Evolutionary conservation across 2,888 invertebrate genomes (phyloP).

Genomic region (Willowsia nigromaculata): DNA sequence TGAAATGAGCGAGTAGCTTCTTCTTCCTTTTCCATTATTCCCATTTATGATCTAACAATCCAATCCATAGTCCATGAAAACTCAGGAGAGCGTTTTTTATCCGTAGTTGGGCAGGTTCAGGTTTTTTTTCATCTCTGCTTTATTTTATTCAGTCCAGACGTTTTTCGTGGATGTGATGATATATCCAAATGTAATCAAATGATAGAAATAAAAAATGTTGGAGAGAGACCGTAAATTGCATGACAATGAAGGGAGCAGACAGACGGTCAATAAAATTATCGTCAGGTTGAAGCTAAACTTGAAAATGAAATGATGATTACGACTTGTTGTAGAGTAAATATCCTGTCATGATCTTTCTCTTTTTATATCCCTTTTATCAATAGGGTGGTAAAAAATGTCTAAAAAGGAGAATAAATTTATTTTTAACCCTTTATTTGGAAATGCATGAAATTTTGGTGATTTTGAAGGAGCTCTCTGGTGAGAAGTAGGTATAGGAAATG

Average conservation of each 20-base stretch:
- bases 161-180: background rate
- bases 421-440: background rate
- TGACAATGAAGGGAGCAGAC: constrained; percentile 4
- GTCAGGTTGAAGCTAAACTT: constrained; percentile 19
- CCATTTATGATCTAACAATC: background rate
- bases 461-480: background rate
- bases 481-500: background rate
- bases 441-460: background rate
- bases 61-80: too few species aligned
- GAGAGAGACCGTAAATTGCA: constrained; percentile 1
- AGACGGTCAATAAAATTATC: constrained; percentile 30
- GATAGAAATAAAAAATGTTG: background rate
- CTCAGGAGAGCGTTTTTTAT: constrained; percentile 32
- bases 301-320: background rate
- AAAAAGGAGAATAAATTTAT: background rate
- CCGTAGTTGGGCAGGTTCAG: constrained; percentile 66
- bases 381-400: background rate
- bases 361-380: background rate
- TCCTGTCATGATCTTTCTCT: background rate
- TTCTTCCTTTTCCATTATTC: background rate
- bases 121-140: constrained; percentile 13
- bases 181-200: background rate
- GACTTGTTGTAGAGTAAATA: background rate
- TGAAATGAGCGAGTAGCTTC: background rate
- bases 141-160: background rate